phyloP scores from a whole-genome alignment of 2,797 vertebrate genomes.

The Florisuga fusca region DNA sequence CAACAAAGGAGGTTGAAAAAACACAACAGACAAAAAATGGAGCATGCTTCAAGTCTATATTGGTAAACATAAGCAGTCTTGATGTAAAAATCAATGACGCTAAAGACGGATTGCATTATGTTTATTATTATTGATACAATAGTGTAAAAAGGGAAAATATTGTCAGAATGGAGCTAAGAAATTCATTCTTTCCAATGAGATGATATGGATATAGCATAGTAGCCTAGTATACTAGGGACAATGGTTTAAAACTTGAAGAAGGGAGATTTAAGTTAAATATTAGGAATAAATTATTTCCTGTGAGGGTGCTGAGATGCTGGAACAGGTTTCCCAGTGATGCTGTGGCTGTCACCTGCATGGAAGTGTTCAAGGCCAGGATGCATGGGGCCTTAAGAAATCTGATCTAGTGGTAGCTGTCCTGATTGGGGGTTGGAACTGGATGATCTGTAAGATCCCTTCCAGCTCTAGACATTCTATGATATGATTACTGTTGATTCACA shows the following conservation, averaged over 20 bases:
- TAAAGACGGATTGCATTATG: neutral
- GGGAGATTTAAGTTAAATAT: too few relatives aligned
- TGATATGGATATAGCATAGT: neutral
- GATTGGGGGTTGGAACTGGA: too few relatives aligned
- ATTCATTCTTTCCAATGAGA: neutral
- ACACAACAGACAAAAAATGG: accelerated
- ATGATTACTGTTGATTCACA: neutral
- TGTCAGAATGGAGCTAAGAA: neutral
- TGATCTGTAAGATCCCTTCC: too few relatives aligned
- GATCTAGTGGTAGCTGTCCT: too few relatives aligned
- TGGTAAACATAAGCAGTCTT: neutral
- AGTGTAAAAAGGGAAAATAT: neutral
- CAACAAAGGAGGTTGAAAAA: neutral
- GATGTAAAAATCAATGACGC: neutral
- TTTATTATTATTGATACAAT: neutral
- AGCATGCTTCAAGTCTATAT: neutral
- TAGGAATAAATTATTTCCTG: too few relatives aligned
- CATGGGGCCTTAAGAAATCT: too few relatives aligned
- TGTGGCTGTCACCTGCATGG: too few relatives aligned
- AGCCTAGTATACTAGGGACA: neutral
- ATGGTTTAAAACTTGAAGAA: too few relatives aligned
- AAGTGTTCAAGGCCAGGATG: too few relatives aligned
- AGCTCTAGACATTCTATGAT: too few relatives aligned
- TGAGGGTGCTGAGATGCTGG: too few relatives aligned
- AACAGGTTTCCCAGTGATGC: too few relatives aligned